Percentiles rank a stretch among this genome's conserved stretches.
Evolutionary conservation across 2,888 invertebrate genomes (phyloP).

Genomic region (Eubasilissa splendida): DNA sequence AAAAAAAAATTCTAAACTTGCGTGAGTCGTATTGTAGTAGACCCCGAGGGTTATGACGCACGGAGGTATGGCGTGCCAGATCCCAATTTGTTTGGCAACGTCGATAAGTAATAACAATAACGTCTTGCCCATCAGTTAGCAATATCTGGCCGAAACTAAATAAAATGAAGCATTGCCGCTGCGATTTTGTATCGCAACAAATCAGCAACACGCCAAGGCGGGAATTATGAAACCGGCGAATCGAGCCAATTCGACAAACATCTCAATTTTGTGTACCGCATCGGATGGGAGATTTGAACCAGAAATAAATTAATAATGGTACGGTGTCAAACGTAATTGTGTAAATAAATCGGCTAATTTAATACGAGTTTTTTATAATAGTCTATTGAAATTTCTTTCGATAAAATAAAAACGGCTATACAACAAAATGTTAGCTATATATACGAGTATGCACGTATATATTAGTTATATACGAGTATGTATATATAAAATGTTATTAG

Average conservation of each 20-base stretch:
- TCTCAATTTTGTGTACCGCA: neutral
- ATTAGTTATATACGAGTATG: too few species aligned
- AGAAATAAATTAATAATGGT: neutral
- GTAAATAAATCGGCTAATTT: too few species aligned
- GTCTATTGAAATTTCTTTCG: too few species aligned
- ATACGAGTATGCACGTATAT: too few species aligned
- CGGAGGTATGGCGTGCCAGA: slow-evolving; percentile 44
- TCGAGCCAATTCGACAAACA: too few species aligned
- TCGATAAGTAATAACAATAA: slow-evolving; percentile 49
- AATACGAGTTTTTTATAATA: too few species aligned
- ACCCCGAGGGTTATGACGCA: slow-evolving; percentile 32
- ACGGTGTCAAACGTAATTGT: neutral
- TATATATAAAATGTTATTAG: too few species aligned
- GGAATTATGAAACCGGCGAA: neutral
- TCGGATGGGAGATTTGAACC: neutral
- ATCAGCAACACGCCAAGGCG: slow-evolving; percentile 30
- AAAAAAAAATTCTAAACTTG: neutral
- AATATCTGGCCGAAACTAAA: slow-evolving; percentile 49
- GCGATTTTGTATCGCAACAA: slow-evolving; percentile 35
- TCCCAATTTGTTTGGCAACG: slow-evolving; percentile 49
- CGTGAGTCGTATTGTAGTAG: neutral
- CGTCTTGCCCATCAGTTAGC: slow-evolving; percentile 48
- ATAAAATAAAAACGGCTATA: too few species aligned
- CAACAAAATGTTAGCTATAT: too few species aligned
- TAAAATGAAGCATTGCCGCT: slow-evolving; percentile 7